Evolutionary conservation across 2,888 invertebrate genomes (phyloP).

Genomic region (Allophyes oxyacanthae): DNA sequence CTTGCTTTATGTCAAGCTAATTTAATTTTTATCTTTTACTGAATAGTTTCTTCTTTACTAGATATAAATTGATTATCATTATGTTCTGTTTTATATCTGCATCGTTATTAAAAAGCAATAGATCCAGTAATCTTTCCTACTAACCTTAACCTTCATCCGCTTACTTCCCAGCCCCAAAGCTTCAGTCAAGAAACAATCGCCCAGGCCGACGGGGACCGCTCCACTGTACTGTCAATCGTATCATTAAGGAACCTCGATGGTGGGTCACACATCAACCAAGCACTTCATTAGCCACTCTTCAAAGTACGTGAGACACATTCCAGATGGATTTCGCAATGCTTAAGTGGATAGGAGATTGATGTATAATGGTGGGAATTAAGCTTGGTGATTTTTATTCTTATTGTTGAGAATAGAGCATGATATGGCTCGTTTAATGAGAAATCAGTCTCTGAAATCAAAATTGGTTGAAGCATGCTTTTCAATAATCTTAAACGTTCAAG

Average conservation of each 20-base stretch:
- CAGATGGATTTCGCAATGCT: slow-evolving; percentile 74
- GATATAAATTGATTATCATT: too few relatives aligned
- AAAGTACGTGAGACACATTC: slow-evolving; percentile 81
- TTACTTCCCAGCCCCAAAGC: slow-evolving; percentile 62
- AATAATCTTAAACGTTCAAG: too few relatives aligned
- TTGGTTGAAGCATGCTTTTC: background rate
- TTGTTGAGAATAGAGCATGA: slow-evolving; percentile 50
- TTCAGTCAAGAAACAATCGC: slow-evolving; percentile 82
- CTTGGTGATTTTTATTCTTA: slow-evolving; percentile 57
- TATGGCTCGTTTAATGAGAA: slow-evolving; percentile 56
- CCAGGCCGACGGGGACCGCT: slow-evolving; percentile 71
- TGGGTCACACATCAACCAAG: slow-evolving; percentile 83
- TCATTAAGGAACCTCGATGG: slow-evolving; percentile 78
- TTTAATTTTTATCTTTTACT: too few relatives aligned
- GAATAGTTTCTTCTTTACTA: too few relatives aligned
- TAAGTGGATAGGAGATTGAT: slow-evolving; percentile 81
- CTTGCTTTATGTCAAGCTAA: too few relatives aligned
- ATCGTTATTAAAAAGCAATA: too few relatives aligned
- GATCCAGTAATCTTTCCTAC: background rate
- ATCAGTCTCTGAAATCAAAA: slow-evolving; percentile 25
- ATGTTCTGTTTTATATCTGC: too few relatives aligned
- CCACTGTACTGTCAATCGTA: slow-evolving; percentile 87
- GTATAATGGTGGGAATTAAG: slow-evolving; percentile 80
- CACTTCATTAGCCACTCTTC: slow-evolving; percentile 84
- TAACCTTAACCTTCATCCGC: slow-evolving; percentile 46